Base-by-base conservation (phyloP, 2,797 vertebrate genomes). In the Catostomus latipinnis region DNA sequence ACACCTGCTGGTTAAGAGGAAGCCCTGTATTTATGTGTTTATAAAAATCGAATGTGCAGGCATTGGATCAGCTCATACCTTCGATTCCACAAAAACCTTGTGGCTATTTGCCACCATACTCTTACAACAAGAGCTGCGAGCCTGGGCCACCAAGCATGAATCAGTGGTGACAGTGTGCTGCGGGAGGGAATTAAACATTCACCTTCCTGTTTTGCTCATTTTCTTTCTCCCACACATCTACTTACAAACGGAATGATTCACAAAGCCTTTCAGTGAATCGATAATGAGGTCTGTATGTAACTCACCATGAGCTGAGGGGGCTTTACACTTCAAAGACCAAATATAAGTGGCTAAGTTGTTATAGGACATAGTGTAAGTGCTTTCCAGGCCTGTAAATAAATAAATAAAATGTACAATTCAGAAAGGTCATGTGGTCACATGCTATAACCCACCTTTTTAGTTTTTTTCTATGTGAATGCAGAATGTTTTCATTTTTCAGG, bases 281-380 rank as follows among this genome's bases (percentile, higher is more conserved):
- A 72, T 84, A 81, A 79, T 66, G 71, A 82, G 78, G 61, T 53
- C 61, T 0, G 50, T 77, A 68, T 49, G 62, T 71, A 76, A 78
- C 62, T 71, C 71, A 52, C 53, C 14, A n/a, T 80, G 56, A 70
- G 70, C 73, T 14, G 34, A 74, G 72, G 78, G 76, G 76, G 78
- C 81, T 71, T 84, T 83, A 70, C 77, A 82, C 79, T 83, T 81
- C 56, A 83, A 84, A 87, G 83, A 80, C 48, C 69, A 78, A 82
- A 80, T 83, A 76, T 67, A 88, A 86, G 68, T 82, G 81, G 22
- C 1, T 34, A 50, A 53, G 75, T 77, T 81, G 68, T 80, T 77
- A 81, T 62, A 70, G 74, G 48, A 71, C 70, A 12, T 75, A 71
- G 71, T 67, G 68, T 49, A 45, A 82, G 67, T 76, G 57, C 71